Evolutionary conservation across 2,113 vertebrate species (phyloP).

Genomic region (Pandion haliaetus): DNA sequence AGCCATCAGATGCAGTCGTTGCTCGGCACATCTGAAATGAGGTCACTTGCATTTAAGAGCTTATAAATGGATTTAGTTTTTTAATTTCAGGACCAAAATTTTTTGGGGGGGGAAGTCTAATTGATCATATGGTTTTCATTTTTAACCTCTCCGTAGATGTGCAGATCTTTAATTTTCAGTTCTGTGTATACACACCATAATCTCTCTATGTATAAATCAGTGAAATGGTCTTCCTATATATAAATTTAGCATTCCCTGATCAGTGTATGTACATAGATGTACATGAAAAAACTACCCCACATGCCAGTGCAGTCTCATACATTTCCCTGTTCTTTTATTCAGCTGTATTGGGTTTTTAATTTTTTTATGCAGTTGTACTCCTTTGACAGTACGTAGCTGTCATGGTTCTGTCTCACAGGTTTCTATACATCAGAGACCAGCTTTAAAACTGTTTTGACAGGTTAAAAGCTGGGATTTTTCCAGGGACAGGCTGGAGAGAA

Average conservation of each 20-base stretch:
- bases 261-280: neutral
- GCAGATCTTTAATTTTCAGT: neutral
- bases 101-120: neutral
- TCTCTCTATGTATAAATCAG: neutral
- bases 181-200: neutral
- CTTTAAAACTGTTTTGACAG: conserved; percentile 48
- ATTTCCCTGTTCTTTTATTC: conserved; percentile 22
- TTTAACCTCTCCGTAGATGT: neutral
- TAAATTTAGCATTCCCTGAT: neutral
- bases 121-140: neutral
- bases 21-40: neutral
- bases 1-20: neutral
- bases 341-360: neutral
- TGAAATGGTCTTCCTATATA: neutral
- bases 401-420: conserved; percentile 35
- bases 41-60: neutral
- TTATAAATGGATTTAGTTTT: neutral
- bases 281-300: neutral
- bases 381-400: neutral
- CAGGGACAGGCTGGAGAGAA: conserved; percentile 13
- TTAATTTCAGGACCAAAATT: neutral
- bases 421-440: conserved; percentile 25
- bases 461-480: conserved; percentile 59
- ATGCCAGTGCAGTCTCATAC: neutral
- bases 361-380: neutral